Evolutionary conservation across 2,113 vertebrate species (phyloP).

Genomic region (Osmerus eperlanus): DNA sequence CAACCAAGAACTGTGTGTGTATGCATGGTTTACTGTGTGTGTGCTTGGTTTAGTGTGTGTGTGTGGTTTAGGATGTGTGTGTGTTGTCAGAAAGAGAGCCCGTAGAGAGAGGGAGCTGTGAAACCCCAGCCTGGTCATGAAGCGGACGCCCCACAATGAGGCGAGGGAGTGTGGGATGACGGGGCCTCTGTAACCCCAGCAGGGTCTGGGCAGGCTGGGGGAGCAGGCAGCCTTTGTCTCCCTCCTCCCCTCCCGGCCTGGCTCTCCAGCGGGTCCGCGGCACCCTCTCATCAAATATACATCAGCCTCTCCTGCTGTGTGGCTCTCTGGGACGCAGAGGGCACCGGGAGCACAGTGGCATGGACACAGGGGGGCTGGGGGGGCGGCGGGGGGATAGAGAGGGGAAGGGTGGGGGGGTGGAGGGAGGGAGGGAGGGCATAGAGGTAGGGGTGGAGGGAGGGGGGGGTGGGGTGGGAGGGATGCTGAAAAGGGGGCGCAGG

Average conservation of each 20-base stretch:
- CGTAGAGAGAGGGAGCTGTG: conserved; percentile 3
- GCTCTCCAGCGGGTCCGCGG: conserved; percentile 57
- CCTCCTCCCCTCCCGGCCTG: conserved; percentile 27
- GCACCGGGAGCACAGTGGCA: conserved; percentile 5
- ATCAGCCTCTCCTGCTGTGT: conserved; percentile 44
- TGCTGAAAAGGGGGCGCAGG: no score
- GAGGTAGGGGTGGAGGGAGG: conserved; percentile 6
- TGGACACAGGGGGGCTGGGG: background rate
- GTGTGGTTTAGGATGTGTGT: background rate
- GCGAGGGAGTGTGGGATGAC: conserved; percentile 50
- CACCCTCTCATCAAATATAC: conserved; percentile 76
- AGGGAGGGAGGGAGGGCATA: background rate
- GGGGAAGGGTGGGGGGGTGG: no score
- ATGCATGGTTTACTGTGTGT: background rate
- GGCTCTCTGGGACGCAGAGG: no score
- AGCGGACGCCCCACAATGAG: conserved; percentile 34
- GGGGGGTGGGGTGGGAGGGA: background rate
- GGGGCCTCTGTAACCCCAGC: conserved; percentile 65
- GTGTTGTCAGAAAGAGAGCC: background rate
- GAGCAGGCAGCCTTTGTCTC: conserved; percentile 58
- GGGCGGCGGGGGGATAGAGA: no score
- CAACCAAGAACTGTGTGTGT: background rate
- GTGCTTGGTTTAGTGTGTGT: background rate
- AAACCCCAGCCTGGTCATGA: conserved; percentile 47
- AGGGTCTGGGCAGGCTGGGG: conserved; percentile 3